These are phyloP conservation scores for Salarias fasciatus DNA, from an alignment of 2,797 vertebrate species.

Conservation along the genomic window DNA sequence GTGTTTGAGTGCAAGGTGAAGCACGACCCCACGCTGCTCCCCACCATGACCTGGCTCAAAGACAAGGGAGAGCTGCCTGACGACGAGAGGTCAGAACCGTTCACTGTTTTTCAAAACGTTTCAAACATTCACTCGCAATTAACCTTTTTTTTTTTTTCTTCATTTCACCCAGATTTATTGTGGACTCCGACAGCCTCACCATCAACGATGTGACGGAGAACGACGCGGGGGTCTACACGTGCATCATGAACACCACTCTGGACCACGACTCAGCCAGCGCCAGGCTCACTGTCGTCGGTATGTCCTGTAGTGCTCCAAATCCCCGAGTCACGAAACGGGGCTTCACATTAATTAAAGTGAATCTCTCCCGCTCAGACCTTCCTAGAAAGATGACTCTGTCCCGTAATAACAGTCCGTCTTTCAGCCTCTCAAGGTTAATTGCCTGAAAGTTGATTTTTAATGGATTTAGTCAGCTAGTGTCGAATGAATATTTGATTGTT, in stretches of 20 bases:
- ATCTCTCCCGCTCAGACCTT: constrained; percentile 23
- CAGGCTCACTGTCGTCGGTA: constrained; percentile 95
- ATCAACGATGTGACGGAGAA: constrained; percentile 88
- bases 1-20: constrained; percentile 94
- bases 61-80: constrained; percentile 88
- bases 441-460: constrained; percentile 25
- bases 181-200: constrained; percentile 89
- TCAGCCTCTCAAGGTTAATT: constrained; percentile 52
- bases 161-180: constrained; percentile 82
- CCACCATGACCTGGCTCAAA: constrained; percentile 90
- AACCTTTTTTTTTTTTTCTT: not conserved
- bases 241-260: constrained; percentile 93
- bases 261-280: constrained; percentile 94
- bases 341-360: constrained; percentile 30
- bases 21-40: constrained; percentile 88
- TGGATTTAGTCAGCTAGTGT: constrained; percentile 39
- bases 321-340: constrained; percentile 18
- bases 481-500: constrained; percentile 63
- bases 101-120: too few species aligned
- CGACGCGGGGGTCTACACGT: constrained; percentile 93
- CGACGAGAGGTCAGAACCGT: constrained; percentile 88
- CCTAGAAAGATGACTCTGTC: constrained; percentile 22
- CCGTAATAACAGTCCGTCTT: constrained; percentile 28
- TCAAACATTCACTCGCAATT: too few species aligned
- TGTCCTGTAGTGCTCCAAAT: constrained; percentile 54